phyloP scores from a whole-genome alignment of 2,797 vertebrate species.

The Molossus molossus region DNA sequence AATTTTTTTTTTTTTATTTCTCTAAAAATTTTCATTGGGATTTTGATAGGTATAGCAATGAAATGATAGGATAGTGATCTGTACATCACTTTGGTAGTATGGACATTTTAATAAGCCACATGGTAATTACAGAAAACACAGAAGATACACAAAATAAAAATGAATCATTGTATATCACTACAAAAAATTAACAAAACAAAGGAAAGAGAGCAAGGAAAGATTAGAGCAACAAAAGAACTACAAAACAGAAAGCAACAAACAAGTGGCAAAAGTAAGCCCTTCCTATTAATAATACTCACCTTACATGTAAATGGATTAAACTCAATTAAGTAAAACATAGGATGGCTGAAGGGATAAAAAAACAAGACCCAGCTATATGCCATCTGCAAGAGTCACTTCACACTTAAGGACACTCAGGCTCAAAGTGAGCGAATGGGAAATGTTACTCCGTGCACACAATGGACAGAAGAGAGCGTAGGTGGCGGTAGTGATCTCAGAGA shows the following conservation, averaged over 20 bases:
- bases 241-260: constrained; percentile 1
- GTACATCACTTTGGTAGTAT: background rate
- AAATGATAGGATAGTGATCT: background rate
- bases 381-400: background rate
- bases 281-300: background rate
- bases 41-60: background rate
- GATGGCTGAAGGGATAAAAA: background rate
- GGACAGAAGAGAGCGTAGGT: background rate
- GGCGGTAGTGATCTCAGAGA: background rate
- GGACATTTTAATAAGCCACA: background rate
- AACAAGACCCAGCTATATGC: background rate
- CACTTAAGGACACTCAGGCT: background rate
- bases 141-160: background rate
- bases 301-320: background rate
- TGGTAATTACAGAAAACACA: background rate
- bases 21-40: background rate
- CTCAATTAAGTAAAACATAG: background rate
- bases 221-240: background rate
- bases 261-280: constrained; percentile 10
- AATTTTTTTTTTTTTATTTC: background rate
- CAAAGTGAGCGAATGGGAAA: background rate
- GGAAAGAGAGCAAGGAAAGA: background rate
- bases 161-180: background rate
- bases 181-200: background rate
- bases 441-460: background rate